Evolutionary conservation across 2,888 invertebrate genomes (phyloP).

Genomic region (Sturmia bella): DNA sequence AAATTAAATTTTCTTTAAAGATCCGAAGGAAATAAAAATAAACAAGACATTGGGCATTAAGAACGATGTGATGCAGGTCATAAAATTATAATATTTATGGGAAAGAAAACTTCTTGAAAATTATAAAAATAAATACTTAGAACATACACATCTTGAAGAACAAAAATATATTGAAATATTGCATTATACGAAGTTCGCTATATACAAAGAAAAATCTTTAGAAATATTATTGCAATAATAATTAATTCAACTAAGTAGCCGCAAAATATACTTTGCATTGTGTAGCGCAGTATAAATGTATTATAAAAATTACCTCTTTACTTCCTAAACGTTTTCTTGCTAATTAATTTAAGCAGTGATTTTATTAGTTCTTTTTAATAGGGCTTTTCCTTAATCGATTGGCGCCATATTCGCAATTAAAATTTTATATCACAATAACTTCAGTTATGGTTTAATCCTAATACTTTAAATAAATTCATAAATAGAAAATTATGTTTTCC

Average conservation of each 20-base stretch:
- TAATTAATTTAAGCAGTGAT: background rate
- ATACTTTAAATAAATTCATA: slow-evolving; percentile 33
- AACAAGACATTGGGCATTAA: background rate
- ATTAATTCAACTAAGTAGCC: too few species aligned
- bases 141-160: too few species aligned
- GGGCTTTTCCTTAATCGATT: background rate
- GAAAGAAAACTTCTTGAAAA: too few species aligned
- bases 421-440: slow-evolving; percentile 21
- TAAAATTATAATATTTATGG: background rate
- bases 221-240: too few species aligned
- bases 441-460: slow-evolving; percentile 40
- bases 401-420: slow-evolving; percentile 41
- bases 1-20: slow-evolving; percentile 45
- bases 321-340: background rate
- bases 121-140: too few species aligned
- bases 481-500: slow-evolving; percentile 35
- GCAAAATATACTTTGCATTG: too few species aligned
- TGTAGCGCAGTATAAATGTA: too few species aligned
- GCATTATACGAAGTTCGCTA: too few species aligned
- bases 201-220: too few species aligned
- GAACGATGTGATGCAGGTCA: background rate
- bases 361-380: background rate
- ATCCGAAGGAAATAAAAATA: background rate
- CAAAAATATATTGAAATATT: too few species aligned
- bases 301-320: too few species aligned